phyloP scores from a whole-genome alignment of 2,797 vertebrate genomes.

The Poeciliopsis presidionis region DNA sequence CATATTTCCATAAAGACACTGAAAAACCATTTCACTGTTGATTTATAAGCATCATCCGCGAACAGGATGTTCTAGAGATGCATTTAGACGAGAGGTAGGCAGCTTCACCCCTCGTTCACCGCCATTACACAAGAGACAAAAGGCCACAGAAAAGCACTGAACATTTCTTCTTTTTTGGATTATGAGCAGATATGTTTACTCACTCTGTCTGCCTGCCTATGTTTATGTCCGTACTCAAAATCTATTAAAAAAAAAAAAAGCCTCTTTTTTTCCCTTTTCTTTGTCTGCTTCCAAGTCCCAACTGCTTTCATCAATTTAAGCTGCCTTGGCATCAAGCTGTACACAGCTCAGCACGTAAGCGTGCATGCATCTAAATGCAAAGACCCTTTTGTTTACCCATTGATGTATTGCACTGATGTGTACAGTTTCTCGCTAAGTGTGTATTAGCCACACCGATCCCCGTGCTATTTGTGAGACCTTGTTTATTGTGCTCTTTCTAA shows the following conservation, averaged over 20 bases:
- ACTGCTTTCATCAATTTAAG: constrained; percentile 15
- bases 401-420: constrained; percentile 40
- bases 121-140: constrained; percentile 65
- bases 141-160: constrained; percentile 58
- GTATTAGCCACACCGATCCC: constrained; percentile 32
- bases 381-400: constrained; percentile 13
- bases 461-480: constrained; percentile 72
- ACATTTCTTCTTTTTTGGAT: constrained; percentile 54
- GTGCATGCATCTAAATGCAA: constrained; percentile 5
- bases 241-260: constrained; percentile 48
- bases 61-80: constrained; percentile 46
- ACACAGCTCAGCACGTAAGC: not conserved
- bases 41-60: constrained; percentile 34
- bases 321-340: constrained; percentile 12
- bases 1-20: constrained; percentile 34
- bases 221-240: constrained; percentile 8
- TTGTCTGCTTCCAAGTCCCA: constrained; percentile 18
- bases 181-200: constrained; percentile 60
- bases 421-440: constrained; percentile 42
- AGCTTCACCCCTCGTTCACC: constrained; percentile 30
- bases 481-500: constrained; percentile 80
- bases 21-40: constrained; percentile 14
- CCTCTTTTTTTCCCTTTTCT: constrained; percentile 15
- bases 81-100: constrained; percentile 32
- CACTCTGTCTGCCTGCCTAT: constrained; percentile 34